phyloP scores from a whole-genome alignment of 2,113 vertebrate genomes.

The Seriola rivoliana region DNA sequence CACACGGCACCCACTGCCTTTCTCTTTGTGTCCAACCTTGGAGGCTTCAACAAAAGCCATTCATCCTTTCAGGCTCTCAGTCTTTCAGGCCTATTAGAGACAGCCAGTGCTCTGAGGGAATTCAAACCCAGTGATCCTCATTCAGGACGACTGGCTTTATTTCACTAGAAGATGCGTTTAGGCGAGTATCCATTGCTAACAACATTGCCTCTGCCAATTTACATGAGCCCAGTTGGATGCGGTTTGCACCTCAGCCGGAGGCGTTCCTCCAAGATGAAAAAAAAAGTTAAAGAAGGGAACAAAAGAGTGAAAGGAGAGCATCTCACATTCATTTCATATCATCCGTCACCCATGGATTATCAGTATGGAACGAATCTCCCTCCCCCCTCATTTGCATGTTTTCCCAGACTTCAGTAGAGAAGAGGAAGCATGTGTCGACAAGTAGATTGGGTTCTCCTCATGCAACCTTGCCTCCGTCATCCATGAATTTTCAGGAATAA shows the following conservation, averaged over 20 bases:
- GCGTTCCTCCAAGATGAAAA: not conserved
- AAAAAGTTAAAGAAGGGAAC: constrained; percentile 23
- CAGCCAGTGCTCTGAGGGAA: constrained; percentile 60
- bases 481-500: constrained; percentile 39
- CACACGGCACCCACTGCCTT: constrained; percentile 48
- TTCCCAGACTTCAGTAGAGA: constrained; percentile 42
- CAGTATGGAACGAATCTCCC: constrained; percentile 30
- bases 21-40: constrained; percentile 74
- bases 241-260: not conserved
- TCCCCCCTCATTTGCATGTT: constrained; percentile 73
- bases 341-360: constrained; percentile 60
- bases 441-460: constrained; percentile 35
- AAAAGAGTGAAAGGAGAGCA: constrained; percentile 23
- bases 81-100: constrained; percentile 74
- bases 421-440: constrained; percentile 7
- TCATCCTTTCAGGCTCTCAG: constrained; percentile 74
- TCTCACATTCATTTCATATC: constrained; percentile 57
- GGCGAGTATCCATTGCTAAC: constrained; percentile 37
- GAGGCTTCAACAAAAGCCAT: constrained; percentile 79
- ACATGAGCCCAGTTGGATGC: constrained; percentile 31
- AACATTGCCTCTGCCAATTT: constrained; percentile 36
- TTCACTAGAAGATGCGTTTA: constrained; percentile 45
- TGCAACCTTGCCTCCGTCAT: constrained; percentile 7
- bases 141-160: constrained; percentile 54
- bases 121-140: constrained; percentile 60